Base-by-base conservation (phyloP, 2,888 invertebrate species). In the Malachius bipustulatus region DNA sequence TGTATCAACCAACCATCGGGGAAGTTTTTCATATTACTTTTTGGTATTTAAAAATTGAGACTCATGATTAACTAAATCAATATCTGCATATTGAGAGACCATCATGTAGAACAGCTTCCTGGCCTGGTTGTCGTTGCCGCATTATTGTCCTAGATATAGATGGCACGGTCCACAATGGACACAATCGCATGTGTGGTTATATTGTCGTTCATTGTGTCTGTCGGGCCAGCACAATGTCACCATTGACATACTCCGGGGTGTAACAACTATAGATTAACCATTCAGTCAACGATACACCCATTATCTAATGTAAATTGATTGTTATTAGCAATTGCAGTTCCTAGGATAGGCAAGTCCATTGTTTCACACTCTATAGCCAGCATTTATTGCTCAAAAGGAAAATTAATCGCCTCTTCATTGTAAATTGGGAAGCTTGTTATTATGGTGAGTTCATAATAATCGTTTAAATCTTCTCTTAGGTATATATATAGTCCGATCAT, bases 231-330 rank as follows among this genome's bases (percentile, higher is more conserved):
- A 57, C 55, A 59, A 57, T 58, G 53, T 48, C 50, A 55, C 56
- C 56, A 59, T 59, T 59, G 58, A 58, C 58, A 57, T 52, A 51
- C 48, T 48, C 51, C n/a, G 49, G 55, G 55, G 56, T 57, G 57
- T 55, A 59, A 59, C 58, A 52, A 55, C 55, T 55, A 57, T 56
- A 55, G 56, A 59, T 59, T 58, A 59, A 57, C 59, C 57, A 59
- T 59, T 57, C 57, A 53, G 57, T 52, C 54, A 58, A 54, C 52
- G 59, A 59, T 59, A 59, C 55, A 59, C 55, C 57, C 51, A 59
- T 58, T 59, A 57, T 53, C 55, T 50, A n/a, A 55, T 55, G 57
- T 56, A 55, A 57, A 59, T 58, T 57, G 55, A 56, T 59, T 58
- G 53, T 55, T 54, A 56, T 56, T 56, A 45, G 51, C 46, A 43